phyloP scores from a whole-genome alignment of 2,797 vertebrate species.

The Coccyzus lansbergi region DNA sequence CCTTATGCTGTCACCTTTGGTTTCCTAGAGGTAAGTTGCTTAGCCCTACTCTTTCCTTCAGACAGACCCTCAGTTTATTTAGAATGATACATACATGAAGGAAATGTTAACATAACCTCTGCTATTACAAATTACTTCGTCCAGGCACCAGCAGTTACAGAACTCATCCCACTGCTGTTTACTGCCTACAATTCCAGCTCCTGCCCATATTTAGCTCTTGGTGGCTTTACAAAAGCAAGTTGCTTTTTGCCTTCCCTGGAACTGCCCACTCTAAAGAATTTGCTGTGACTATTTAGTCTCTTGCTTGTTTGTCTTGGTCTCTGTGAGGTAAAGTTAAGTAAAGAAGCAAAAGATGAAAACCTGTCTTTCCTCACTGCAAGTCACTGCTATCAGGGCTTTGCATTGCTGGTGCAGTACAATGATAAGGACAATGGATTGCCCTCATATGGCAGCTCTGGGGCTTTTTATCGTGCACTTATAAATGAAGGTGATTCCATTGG shows the following conservation, averaged over 20 bases:
- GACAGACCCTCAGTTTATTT: not conserved
- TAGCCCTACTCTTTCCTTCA: not conserved
- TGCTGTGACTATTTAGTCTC: not conserved
- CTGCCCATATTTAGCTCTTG: not conserved
- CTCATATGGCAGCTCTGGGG: not conserved
- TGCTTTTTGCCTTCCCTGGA: not conserved
- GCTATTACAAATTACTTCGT: not conserved
- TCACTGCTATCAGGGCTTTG: not conserved
- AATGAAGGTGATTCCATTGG: not conserved
- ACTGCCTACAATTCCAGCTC: not conserved
- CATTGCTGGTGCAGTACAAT: fast-evolving
- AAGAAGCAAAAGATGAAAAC: not conserved
- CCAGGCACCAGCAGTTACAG: not conserved
- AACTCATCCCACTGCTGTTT: not conserved
- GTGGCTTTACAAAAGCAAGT: not conserved
- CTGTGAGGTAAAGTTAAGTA: not conserved
- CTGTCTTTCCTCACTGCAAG: not conserved
- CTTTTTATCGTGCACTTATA: not conserved
- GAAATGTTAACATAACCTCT: not conserved
- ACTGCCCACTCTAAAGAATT: not conserved
- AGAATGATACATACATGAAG: not conserved
- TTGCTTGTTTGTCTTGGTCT: not conserved
- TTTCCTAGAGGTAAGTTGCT: not conserved
- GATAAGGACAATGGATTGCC: not conserved
- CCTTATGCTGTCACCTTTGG: fast-evolving